Percentiles rank a stretch among this genome's conserved stretches.
Conservation (phyloP, 1,140 invertebrate species). For the Oryzaephilus surinamensis region DNA sequence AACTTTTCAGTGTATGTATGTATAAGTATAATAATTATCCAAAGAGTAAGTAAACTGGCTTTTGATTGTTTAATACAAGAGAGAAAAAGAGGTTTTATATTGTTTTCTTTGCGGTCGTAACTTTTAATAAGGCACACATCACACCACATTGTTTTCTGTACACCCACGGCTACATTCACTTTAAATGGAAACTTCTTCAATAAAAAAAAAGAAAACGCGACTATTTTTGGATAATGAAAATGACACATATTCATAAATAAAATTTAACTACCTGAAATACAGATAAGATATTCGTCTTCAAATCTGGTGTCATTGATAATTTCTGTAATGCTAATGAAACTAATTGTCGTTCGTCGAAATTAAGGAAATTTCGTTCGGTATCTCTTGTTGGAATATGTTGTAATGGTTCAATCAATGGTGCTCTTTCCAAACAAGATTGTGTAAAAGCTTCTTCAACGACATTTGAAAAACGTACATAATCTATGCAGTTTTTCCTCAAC, state of each 20-base stretch:
- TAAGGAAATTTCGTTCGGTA: conserved; percentile 50
- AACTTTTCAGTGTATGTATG: too few species aligned
- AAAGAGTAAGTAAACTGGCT: background rate
- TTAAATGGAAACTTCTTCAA: conserved; percentile 9
- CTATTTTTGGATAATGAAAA: too few species aligned
- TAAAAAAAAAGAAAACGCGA: conserved; percentile 4
- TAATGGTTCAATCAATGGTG: conserved; percentile 49
- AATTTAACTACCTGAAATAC: conserved; percentile 38
- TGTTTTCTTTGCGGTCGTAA: conserved; percentile 24
- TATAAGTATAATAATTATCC: background rate
- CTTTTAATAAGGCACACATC: conserved; percentile 25
- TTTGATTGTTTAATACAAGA: background rate
- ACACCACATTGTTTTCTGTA: conserved; percentile 13
- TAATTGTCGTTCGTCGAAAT: conserved; percentile 52
- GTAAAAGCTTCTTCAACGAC: conserved; percentile 55
- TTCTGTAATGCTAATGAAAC: conserved; percentile 50
- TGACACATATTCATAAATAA: background rate
- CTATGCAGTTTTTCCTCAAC: conserved; percentile 42
- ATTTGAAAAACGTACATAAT: conserved; percentile 52
- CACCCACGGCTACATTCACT: conserved; percentile 14
- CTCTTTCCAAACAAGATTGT: conserved; percentile 47
- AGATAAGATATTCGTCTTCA: conserved; percentile 48
- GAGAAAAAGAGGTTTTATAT: conserved; percentile 12
- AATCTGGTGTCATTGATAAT: conserved; percentile 50
- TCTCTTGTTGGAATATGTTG: conserved; percentile 51